Evolutionary conservation across 2,797 vertebrate genomes (phyloP).

Genomic region (Sandelia bainsii): DNA sequence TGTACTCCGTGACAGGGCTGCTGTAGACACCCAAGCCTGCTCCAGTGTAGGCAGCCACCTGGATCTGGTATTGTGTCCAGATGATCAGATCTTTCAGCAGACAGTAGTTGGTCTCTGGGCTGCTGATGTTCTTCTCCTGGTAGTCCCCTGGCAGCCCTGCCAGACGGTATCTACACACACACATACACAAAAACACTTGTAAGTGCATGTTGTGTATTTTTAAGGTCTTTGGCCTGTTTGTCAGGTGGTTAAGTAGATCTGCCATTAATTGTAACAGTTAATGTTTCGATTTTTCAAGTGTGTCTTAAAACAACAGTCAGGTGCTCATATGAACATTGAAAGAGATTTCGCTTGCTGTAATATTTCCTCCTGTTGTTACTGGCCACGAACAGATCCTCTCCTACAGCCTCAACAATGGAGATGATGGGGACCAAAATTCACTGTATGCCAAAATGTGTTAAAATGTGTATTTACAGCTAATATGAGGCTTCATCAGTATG

Average conservation of each 20-base stretch:
- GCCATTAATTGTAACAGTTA: not conserved
- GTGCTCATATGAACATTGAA: too few relatives aligned
- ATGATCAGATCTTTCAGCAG: slow-evolving; percentile 95
- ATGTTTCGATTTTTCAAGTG: not conserved
- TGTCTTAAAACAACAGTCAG: too few relatives aligned
- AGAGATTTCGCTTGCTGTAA: too few relatives aligned
- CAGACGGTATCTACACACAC: slow-evolving; percentile 90
- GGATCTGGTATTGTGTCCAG: slow-evolving; percentile 98
- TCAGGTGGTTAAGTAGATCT: not conserved
- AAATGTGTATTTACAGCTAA: too few relatives aligned
- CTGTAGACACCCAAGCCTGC: slow-evolving; percentile 94
- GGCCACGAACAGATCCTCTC: too few relatives aligned
- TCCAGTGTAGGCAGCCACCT: slow-evolving; percentile 95
- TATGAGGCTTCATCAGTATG: too few relatives aligned
- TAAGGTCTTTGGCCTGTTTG: too few relatives aligned
- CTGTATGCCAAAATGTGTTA: too few relatives aligned
- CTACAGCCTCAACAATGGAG: too few relatives aligned
- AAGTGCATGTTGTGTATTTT: not conserved
- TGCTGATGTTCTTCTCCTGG: slow-evolving; percentile 95
- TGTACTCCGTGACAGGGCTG: slow-evolving; percentile 92
- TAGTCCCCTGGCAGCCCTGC: slow-evolving; percentile 94
- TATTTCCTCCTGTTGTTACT: too few relatives aligned
- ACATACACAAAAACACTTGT: not conserved
- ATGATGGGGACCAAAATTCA: too few relatives aligned
- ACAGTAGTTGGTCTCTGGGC: slow-evolving; percentile 96